phyloP scores from a whole-genome alignment of 2,797 vertebrate genomes.

The Melanotaenia parkinsoni region DNA sequence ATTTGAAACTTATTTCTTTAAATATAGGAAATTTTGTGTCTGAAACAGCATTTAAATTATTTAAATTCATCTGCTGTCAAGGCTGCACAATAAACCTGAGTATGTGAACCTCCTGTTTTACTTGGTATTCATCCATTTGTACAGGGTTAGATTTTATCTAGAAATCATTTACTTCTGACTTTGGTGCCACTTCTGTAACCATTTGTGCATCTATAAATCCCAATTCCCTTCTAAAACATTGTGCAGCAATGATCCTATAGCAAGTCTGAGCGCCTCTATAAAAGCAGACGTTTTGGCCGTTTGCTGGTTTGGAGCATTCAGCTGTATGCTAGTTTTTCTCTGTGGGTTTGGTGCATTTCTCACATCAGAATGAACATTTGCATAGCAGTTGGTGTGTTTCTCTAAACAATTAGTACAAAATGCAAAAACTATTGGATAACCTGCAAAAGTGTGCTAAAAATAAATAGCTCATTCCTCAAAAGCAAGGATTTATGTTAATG shows the following conservation, averaged over 20 bases:
- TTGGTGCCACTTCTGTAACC: not conserved
- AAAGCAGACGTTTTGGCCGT: not conserved
- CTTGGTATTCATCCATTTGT: not conserved
- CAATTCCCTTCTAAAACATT: slow-evolving; percentile 14
- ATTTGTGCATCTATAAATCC: not conserved
- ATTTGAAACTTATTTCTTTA: not conserved
- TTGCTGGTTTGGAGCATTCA: too few species aligned
- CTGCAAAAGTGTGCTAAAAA: too few species aligned
- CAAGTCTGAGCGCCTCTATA: not conserved
- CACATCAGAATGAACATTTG: too few species aligned
- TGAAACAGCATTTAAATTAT: not conserved
- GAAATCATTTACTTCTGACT: not conserved
- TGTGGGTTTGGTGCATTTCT: too few species aligned
- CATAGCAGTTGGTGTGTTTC: too few species aligned
- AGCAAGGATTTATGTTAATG: too few species aligned
- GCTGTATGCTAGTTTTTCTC: not conserved
- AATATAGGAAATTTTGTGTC: slow-evolving; percentile 3
- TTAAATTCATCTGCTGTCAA: not conserved
- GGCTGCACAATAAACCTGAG: not conserved
- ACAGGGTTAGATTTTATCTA: not conserved
- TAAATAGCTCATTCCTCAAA: too few species aligned
- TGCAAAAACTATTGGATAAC: too few species aligned
- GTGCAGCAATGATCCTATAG: slow-evolving; percentile 5
- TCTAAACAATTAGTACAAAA: too few species aligned
- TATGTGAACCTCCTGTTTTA: not conserved